Evolutionary conservation across 2,888 invertebrate species (phyloP).

Genomic region (Sarcophaga carnaria): DNA sequence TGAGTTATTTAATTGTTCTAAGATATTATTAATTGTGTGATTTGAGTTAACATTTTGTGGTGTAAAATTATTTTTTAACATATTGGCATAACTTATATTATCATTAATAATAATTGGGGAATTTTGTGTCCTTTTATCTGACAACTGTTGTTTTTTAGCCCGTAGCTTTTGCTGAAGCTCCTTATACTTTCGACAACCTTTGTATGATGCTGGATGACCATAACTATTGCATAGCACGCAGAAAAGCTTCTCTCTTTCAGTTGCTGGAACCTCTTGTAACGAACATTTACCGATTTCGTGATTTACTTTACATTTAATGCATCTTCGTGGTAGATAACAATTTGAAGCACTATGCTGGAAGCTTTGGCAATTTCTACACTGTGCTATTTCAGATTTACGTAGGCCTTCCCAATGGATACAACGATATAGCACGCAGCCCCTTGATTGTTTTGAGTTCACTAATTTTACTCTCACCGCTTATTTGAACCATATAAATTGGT

Average conservation of each 20-base stretch:
- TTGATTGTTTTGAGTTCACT: too few species aligned
- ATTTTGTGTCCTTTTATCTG: constrained; percentile 10
- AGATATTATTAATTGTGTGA: constrained; percentile 3
- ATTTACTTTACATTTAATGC: not conserved
- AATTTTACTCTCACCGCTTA: too few species aligned
- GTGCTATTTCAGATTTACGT: constrained; percentile 8
- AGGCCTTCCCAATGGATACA: not conserved
- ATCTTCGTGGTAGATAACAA: not conserved
- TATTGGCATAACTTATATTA: constrained; percentile 18
- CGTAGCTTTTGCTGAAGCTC: not conserved
- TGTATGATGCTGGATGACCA: too few species aligned
- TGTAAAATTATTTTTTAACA: constrained; percentile 7
- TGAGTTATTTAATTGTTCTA: too few species aligned
- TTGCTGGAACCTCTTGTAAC: constrained; percentile 4
- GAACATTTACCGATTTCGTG: constrained; percentile 10
- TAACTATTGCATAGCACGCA: too few species aligned
- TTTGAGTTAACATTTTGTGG: constrained; percentile 5
- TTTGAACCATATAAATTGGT: too few species aligned
- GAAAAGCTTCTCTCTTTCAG: not conserved
- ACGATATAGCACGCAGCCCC: too few species aligned
- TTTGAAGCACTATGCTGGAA: constrained; percentile 7
- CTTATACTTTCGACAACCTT: too few species aligned
- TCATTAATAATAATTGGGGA: constrained; percentile 20
- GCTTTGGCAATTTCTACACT: constrained; percentile 13
- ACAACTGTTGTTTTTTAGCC: constrained; percentile 10